Base-by-base conservation (phyloP, 2,888 invertebrate species). In the Conomelus anceps region DNA sequence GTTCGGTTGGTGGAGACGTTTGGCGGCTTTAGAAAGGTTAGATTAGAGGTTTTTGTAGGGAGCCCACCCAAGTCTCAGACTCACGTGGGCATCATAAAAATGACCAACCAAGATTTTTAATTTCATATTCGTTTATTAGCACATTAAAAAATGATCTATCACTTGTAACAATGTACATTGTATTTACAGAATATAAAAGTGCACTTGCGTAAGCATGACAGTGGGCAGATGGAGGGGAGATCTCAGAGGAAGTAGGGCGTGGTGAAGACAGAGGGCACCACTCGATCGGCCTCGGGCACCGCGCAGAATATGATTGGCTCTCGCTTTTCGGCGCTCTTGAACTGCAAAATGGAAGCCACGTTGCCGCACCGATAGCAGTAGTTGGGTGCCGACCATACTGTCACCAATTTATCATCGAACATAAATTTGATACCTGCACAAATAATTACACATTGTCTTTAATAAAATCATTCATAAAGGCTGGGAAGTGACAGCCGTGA, bases 331-430 rank as follows among this genome's bases (percentile, higher is more conserved):
- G 96, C 96, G 90, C 96, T 96, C 90, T 96, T 95, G 93, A 99
- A 98, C 93, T 97, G 97, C 93, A 99, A 94, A 92, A 99, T 99
- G 88, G 99, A 98, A 4, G 99, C 99, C 89, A 99, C 96, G 93
- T 99, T 99, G 87, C 99, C 99, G 93, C 99, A 99, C 24, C 99
- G 96, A 93, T 99, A 99, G 94, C 99, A 99, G 94, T 99, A 99
- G 94, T 99, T 99, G 4, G 99, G 99, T 6, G 99, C 99, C 22
- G 99, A 99, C 98, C 99, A 99, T 0, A 99, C 98, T 0, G 99
- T 99, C 41, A 99, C 99, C 92, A 99, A 94, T 93, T 98, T 97
- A 92, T 98, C 97, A 92, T 99, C 97, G 94, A 99, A 99, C 98
- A 99, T 98, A 93, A 98, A 99, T 94, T 98, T 99, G 94, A 96